A percentile compares a stretch with the other conserved stretches of the same genome.
Conservation (phyloP, 1,140 invertebrate genomes). For the Drosophila aff. region DNA sequence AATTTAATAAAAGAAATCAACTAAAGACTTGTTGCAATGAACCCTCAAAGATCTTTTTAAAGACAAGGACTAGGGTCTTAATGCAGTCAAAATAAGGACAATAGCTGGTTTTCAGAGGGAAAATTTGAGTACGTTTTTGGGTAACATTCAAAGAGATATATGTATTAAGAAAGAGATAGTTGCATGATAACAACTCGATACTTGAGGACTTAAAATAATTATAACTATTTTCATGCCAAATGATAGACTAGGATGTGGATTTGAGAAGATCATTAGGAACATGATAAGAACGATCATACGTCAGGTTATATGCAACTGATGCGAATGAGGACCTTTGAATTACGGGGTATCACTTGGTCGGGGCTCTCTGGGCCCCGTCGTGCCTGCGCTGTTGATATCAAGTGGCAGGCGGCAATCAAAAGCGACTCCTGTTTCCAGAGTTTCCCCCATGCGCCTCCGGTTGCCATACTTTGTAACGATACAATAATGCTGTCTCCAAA, state of each 20-base stretch:
- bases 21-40: neutral
- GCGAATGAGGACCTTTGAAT: neutral
- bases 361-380: neutral
- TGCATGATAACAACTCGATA: too few relatives aligned
- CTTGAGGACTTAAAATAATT: too few relatives aligned
- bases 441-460: neutral
- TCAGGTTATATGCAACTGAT: neutral
- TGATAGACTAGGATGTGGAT: too few relatives aligned
- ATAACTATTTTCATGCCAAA: too few relatives aligned
- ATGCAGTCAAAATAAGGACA: too few relatives aligned
- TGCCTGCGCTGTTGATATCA: constrained; percentile 39
- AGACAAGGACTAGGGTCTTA: neutral
- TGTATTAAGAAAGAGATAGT: too few relatives aligned
- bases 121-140: too few relatives aligned
- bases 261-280: too few relatives aligned
- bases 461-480: constrained; percentile 48
- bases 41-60: neutral
- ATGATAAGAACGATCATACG: too few relatives aligned
- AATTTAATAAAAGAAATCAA: neutral
- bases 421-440: constrained; percentile 11
- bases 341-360: neutral
- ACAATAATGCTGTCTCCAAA: constrained; percentile 55
- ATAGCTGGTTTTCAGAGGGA: too few relatives aligned
- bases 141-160: too few relatives aligned
- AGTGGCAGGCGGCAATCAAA: constrained; percentile 69